These are phyloP conservation scores for Diadumene lineata DNA, from an alignment of 92 coral and sea anemone genomes.

Conservation along the genomic window DNA sequence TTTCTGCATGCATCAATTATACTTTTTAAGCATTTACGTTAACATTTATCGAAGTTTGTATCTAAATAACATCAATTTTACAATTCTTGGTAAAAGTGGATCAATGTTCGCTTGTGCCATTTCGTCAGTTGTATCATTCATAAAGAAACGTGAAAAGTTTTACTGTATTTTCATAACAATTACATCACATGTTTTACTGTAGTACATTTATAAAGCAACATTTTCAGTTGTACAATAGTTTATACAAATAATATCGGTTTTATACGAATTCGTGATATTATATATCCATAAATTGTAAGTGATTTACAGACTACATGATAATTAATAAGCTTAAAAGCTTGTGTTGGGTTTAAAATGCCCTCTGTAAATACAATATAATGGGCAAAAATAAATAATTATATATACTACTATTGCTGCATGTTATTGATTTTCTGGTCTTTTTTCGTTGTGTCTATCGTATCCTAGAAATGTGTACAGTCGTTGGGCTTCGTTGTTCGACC, in stretches of 20 bases:
- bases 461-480: constrained; percentile 66
- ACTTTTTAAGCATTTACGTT: background rate
- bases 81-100: no score
- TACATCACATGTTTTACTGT: no score
- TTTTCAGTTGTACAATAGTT: no score
- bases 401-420: background rate
- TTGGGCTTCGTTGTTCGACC: constrained; percentile 78
- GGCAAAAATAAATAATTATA: constrained; percentile 18
- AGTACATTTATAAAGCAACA: no score
- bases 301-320: background rate
- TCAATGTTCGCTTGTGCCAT: no score
- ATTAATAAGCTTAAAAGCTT: background rate
- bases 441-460: constrained; percentile 22
- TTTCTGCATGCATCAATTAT: background rate
- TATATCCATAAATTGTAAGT: background rate
- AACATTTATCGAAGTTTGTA: no score
- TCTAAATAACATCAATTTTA: no score
- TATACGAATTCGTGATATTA: no score
- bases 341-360: constrained; percentile 17
- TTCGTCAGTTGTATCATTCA: no score
- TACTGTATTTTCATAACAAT: no score
- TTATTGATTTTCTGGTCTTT: background rate
- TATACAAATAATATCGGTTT: no score
- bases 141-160: background rate
- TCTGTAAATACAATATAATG: constrained; percentile 35